Base-by-base conservation (phyloP, 2,888 invertebrate genomes). In the Corbicula japonica region DNA sequence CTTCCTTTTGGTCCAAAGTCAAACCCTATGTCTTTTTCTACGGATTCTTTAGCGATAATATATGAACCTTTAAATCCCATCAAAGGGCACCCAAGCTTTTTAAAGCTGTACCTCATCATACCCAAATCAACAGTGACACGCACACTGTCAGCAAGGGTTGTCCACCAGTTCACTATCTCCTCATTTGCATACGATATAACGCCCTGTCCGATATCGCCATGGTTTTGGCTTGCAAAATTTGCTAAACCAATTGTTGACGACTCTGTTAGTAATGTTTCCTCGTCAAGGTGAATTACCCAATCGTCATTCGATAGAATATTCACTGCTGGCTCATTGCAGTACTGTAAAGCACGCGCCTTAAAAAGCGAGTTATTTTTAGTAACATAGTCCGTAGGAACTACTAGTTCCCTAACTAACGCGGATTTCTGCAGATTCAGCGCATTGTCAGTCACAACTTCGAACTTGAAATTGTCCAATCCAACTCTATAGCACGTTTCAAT, bases 361-460 rank as follows among this genome's bases (percentile, higher is more conserved):
- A 80, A 86, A 18, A 86, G 46, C 4, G 86, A 80, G 15, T 77
- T 74, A 10, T 66, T 80, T 15, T 61, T 44, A 6, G 84, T 86
- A 10, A 75, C 68, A 62, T 84, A 86, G 26, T 73, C 73, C 30
- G 23, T 60, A 21, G 86, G 86, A 12, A 86, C 80, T 4, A 86
- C 76, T 8, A 86, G 35, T 48, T 86, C 86, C 5, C 84, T 60
- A 1, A 86, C 76, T 4, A 73, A 35, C 0, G 73, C 72, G 12
- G 77, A 76, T 41, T 78, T 84, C 5, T 74, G 74, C 2, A 86
- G 68, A 52, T 84, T 65, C 26, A 86, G 48, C 2, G 75, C 60
- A 23, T 80, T 81, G 60, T 86, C 86, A 15, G 85, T 86, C 8
- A 85, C 86, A 2, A 86, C 82, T 58, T 86, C 86, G 60, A 86